Evolutionary conservation across 2,797 vertebrate genomes (phyloP).

Genomic region (Syngnathus rostellatus): DNA sequence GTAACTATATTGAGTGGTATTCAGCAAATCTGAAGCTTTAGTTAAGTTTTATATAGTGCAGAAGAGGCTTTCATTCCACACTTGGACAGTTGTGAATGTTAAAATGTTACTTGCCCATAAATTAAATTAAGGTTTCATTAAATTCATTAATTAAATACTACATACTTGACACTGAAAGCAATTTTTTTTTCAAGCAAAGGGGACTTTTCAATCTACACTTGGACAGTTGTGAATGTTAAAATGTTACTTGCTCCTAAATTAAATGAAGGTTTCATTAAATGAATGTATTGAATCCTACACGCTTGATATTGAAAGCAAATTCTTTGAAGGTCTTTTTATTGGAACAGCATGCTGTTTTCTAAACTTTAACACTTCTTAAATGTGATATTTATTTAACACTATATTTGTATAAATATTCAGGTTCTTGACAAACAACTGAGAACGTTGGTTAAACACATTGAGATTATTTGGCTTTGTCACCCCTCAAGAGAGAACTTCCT

Average conservation of each 20-base stretch:
- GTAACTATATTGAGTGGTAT: no score
- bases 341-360: no score
- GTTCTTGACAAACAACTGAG: background rate
- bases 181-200: background rate
- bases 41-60: no score
- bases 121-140: background rate
- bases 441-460: no score
- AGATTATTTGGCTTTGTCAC: slow-evolving; percentile 34
- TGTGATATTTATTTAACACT: background rate
- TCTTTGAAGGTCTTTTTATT: background rate
- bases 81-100: background rate
- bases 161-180: background rate
- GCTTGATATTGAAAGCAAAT: background rate
- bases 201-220: no score
- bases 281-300: background rate
- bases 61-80: no score
- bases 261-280: background rate
- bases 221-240: background rate
- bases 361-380: background rate
- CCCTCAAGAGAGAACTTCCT: slow-evolving; percentile 27
- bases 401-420: background rate
- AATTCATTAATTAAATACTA: background rate
- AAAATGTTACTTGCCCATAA: background rate
- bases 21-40: no score
- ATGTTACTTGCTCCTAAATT: background rate